Conservation (phyloP, 2,113 vertebrate genomes). For the Sakesphorus luctuosus region DNA sequence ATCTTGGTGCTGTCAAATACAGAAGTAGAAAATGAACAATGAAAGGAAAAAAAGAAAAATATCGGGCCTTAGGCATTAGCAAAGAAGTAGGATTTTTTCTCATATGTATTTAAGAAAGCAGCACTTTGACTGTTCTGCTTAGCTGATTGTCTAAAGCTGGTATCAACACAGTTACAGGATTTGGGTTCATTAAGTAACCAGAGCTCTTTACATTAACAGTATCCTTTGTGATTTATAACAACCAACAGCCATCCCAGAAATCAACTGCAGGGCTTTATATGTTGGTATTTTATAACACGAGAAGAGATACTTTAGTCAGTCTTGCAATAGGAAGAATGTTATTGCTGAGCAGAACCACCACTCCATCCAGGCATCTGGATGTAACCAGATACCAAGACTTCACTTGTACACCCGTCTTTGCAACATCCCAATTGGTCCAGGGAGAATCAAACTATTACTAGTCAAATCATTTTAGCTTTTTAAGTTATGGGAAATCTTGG, state of each 20-base stretch:
- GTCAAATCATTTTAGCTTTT: not conserved
- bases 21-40: slow-evolving; percentile 8
- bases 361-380: slow-evolving; percentile 48
- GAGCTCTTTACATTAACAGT: slow-evolving; percentile 22
- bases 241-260: slow-evolving; percentile 17
- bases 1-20: not conserved
- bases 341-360: slow-evolving; percentile 78
- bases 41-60: not conserved
- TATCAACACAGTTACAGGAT: slow-evolving; percentile 36
- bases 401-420: not conserved
- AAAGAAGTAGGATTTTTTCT: not conserved
- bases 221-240: slow-evolving; percentile 29
- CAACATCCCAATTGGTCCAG: slow-evolving; percentile 21
- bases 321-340: slow-evolving; percentile 59
- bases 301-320: slow-evolving; percentile 55
- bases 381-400: slow-evolving; percentile 14
- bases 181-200: not conserved
- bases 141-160: slow-evolving; percentile 75
- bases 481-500: not conserved
- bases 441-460: not conserved
- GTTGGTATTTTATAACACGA: slow-evolving; percentile 52
- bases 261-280: slow-evolving; percentile 20
- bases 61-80: not conserved
- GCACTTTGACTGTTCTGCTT: slow-evolving; percentile 52
- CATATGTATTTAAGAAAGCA: slow-evolving; percentile 47